Percentiles rank a stretch among this genome's conserved stretches.
phyloP scores from a whole-genome alignment of 2,888 invertebrate species.

The Pteria penguin region DNA sequence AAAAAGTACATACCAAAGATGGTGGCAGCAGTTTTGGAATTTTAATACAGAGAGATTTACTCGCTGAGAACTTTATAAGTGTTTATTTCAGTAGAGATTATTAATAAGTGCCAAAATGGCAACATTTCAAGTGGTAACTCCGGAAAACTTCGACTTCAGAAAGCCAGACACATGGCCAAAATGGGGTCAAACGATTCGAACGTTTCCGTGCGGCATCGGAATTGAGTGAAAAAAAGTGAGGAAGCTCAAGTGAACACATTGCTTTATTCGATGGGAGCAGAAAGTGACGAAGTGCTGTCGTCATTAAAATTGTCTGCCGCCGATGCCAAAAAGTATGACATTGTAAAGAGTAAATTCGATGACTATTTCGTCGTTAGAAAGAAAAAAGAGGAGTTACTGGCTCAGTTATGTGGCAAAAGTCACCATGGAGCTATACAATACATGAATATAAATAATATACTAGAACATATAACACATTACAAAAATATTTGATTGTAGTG shows the following conservation, averaged over 20 bases:
- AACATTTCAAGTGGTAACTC: conserved; percentile 16
- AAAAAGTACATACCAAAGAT: neutral
- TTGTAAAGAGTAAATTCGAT: conserved; percentile 19
- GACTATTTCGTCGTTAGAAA: conserved; percentile 23
- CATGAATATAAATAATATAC: too few species aligned
- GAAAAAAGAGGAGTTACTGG: too few species aligned
- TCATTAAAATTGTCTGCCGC: conserved; percentile 25
- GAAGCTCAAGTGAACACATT: conserved; percentile 17
- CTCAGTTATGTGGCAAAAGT: too few species aligned
- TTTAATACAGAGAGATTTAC: neutral
- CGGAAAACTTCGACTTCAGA: conserved; percentile 16
- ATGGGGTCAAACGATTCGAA: conserved; percentile 19
- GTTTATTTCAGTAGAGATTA: neutral
- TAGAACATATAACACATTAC: too few species aligned
- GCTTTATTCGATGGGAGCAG: conserved; percentile 34
- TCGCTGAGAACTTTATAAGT: neutral
- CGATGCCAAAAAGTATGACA: conserved; percentile 24
- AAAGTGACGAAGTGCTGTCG: conserved; percentile 26
- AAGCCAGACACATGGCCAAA: conserved; percentile 23
- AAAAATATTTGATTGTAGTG: too few species aligned
- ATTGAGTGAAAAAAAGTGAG: conserved; percentile 12
- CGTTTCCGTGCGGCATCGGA: conserved; percentile 18
- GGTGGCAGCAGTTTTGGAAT: neutral
- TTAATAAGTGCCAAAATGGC: conserved; percentile 8
- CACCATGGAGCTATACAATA: too few species aligned